A percentile compares a stretch with the other conserved stretches of the same genome.
Evolutionary conservation across 2,888 invertebrate species (phyloP).

Genomic region (Drosophila quinaria): DNA sequence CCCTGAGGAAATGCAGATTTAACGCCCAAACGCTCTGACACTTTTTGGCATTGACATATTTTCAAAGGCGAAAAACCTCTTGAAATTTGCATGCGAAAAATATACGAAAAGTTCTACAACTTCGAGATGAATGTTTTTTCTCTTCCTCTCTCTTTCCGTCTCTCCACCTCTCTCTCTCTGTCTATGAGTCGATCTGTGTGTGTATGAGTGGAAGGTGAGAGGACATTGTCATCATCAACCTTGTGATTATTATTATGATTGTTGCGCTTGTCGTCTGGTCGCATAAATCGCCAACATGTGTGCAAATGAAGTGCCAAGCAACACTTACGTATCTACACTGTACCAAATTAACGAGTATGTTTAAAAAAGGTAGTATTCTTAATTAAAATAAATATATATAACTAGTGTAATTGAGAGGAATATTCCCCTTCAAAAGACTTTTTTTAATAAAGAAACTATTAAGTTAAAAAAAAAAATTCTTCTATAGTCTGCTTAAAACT

Average conservation of each 20-base stretch:
- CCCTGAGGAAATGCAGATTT: slow-evolving; percentile 67
- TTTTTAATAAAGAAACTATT: too few relatives aligned
- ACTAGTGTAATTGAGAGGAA: too few relatives aligned
- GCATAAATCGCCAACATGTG: slow-evolving; percentile 25
- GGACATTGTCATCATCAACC: slow-evolving; percentile 19
- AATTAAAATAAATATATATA: neutral
- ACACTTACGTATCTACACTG: slow-evolving; percentile 18
- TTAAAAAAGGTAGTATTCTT: neutral
- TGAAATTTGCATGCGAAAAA: slow-evolving; percentile 53
- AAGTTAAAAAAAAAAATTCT: too few relatives aligned
- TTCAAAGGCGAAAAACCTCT: slow-evolving; percentile 51
- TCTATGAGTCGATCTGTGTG: neutral
- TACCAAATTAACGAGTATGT: neutral
- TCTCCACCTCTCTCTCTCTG: neutral
- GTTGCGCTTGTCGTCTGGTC: slow-evolving; percentile 12
- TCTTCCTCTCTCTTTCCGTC: neutral
- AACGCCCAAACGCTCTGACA: slow-evolving; percentile 56
- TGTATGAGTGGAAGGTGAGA: neutral
- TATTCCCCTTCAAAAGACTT: too few relatives aligned
- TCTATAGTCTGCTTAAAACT: too few relatives aligned
- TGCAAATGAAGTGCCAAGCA: slow-evolving; percentile 23
- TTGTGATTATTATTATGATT: slow-evolving; percentile 13
- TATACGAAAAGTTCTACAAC: slow-evolving; percentile 26
- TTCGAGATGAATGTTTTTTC: slow-evolving; percentile 9
- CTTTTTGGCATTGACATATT: slow-evolving; percentile 66